These are phyloP conservation scores for Sycobia sp. DNA, from an alignment of 1,140 invertebrate species.

Conservation along the genomic window DNA sequence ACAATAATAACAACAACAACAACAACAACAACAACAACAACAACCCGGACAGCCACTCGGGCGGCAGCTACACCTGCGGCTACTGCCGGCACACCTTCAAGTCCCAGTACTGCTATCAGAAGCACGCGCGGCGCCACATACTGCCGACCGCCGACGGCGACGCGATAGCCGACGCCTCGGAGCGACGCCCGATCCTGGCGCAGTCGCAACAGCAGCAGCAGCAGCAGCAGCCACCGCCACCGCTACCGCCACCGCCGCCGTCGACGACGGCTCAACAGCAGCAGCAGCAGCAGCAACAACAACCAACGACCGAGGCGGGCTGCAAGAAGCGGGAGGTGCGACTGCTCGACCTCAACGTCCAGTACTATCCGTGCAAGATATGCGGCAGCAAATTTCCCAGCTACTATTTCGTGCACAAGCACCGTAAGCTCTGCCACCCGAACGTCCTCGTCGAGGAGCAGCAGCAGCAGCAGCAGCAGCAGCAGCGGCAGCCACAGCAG, in stretches of 20 bases:
- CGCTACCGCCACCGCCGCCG: slow-evolving; percentile 10
- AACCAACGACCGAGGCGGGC: not conserved
- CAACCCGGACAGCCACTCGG: slow-evolving; percentile 4
- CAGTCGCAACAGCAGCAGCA: slow-evolving; percentile 27
- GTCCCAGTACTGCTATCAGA: slow-evolving; percentile 81
- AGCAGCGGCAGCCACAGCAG: not conserved
- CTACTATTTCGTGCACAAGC: slow-evolving; percentile 93
- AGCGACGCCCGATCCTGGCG: slow-evolving; percentile 1
- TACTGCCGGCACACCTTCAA: slow-evolving; percentile 81
- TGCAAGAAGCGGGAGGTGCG: slow-evolving; percentile 62
- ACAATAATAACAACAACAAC: not conserved
- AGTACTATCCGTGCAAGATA: slow-evolving; percentile 91
- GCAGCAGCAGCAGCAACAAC: slow-evolving; percentile 27
- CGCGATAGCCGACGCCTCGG: too few species aligned
- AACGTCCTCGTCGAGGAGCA: slow-evolving; percentile 44
- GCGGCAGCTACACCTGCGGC: slow-evolving; percentile 68
- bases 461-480: slow-evolving; percentile 17
- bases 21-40: slow-evolving; percentile 45
- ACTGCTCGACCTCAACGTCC: slow-evolving; percentile 78
- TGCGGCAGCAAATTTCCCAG: slow-evolving; percentile 90
- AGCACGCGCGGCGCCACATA: slow-evolving; percentile 75
- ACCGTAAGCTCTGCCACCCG: slow-evolving; percentile 82
- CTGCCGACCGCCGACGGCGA: slow-evolving; percentile 54
- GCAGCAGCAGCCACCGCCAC: not conserved
- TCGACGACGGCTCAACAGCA: not conserved